Percentiles rank a stretch among this genome's conserved stretches.
These are phyloP conservation scores for Gnatocerus cornutus DNA, from an alignment of 2,888 invertebrate species.

Conservation along the genomic window DNA sequence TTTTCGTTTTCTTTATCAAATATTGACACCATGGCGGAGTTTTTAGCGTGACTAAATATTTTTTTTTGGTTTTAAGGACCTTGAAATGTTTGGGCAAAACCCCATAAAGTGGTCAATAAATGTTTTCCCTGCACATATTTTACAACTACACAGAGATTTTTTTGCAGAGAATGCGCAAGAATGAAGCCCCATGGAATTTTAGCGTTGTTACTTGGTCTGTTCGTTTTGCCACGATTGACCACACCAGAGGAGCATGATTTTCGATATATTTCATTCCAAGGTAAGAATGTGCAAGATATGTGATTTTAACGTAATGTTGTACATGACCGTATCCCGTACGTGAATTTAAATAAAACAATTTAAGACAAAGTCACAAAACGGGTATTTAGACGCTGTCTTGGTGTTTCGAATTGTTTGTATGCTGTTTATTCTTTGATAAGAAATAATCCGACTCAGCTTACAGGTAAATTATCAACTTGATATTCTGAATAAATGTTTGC, in stretches of 20 bases:
- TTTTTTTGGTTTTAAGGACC: background rate
- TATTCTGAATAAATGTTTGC: slow-evolving; percentile 24
- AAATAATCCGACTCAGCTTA: slow-evolving; percentile 16
- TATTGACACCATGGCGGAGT: background rate
- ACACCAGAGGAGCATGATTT: slow-evolving; percentile 57
- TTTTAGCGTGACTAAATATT: background rate
- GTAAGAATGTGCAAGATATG: slow-evolving; percentile 53
- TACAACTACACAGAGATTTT: slow-evolving; percentile 13
- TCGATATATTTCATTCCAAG: slow-evolving; percentile 62
- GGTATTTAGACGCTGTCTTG: background rate
- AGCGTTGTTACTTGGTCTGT: slow-evolving; percentile 50
- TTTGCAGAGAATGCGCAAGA: slow-evolving; percentile 58
- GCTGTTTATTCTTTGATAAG: slow-evolving; percentile 34
- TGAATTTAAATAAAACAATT: background rate
- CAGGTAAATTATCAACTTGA: slow-evolving; percentile 28
- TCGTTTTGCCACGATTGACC: slow-evolving; percentile 47
- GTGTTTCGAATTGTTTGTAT: too few relatives aligned
- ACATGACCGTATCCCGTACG: slow-evolving; percentile 6
- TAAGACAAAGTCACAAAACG: background rate
- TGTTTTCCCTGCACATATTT: background rate
- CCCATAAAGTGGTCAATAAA: slow-evolving; percentile 4
- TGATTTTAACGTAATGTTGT: slow-evolving; percentile 3
- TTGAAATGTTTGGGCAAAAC: background rate
- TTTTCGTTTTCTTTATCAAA: too few relatives aligned
- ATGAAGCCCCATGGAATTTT: slow-evolving; percentile 57